Conservation (phyloP, 2,113 vertebrate genomes). For the Caranx ignobilis region DNA sequence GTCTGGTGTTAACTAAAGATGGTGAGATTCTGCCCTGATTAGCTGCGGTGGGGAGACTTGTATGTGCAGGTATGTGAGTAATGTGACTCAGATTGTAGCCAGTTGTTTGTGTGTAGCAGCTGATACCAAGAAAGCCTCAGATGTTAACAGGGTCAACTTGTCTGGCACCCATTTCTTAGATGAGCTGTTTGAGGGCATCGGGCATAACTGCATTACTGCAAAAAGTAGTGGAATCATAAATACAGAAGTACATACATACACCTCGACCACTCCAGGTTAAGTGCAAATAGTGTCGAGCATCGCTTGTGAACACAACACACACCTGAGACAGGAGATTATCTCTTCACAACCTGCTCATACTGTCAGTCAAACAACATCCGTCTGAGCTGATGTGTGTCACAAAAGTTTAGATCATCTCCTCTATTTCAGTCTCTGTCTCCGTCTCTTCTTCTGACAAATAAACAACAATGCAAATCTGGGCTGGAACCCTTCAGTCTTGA, state of each 20-base stretch:
- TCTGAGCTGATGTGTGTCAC: not conserved
- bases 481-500: not conserved
- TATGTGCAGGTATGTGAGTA: not conserved
- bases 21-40: no score
- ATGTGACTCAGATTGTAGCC: not conserved
- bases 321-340: constrained; percentile 19
- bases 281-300: not conserved
- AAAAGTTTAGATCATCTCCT: not conserved
- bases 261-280: not conserved
- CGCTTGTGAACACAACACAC: not conserved
- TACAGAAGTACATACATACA: not conserved
- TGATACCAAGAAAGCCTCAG: not conserved
- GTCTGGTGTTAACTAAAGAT: no score
- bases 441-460: not conserved
- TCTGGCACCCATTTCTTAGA: not conserved
- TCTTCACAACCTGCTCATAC: not conserved
- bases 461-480: not conserved
- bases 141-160: not conserved
- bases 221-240: not conserved
- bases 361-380: not conserved
- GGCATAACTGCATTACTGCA: no score
- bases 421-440: not conserved
- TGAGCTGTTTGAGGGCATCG: not conserved
- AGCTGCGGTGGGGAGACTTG: not conserved
- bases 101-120: not conserved